Conservation (phyloP, 92 coral and sea anemone genomes). For the Phenganax stokvisi region DNA sequence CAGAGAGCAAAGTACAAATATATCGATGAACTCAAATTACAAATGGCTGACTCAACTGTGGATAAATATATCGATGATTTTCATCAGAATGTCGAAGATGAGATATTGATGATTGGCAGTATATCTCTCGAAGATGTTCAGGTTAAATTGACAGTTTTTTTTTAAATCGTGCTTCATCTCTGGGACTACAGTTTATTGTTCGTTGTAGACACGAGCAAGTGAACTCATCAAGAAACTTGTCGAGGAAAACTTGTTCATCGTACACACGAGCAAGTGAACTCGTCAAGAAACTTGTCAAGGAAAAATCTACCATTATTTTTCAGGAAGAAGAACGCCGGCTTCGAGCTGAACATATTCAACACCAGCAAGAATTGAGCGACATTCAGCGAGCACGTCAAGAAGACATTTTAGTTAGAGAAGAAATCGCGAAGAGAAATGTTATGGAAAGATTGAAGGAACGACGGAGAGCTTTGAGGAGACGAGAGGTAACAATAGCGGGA, state of each 20-base stretch:
- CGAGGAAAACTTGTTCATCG: not conserved
- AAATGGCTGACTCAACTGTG: slow-evolving; percentile 78
- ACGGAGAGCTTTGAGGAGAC: slow-evolving; percentile 62
- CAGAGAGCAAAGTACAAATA: slow-evolving; percentile 67
- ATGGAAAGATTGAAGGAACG: slow-evolving; percentile 72
- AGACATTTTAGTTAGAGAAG: slow-evolving; percentile 75
- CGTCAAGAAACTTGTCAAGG: too few species aligned
- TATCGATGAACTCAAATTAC: slow-evolving; percentile 77
- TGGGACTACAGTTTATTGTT: not conserved
- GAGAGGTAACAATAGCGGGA: slow-evolving; percentile 58
- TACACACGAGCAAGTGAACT: too few species aligned
- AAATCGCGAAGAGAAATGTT: slow-evolving; percentile 68
- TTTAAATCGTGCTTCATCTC: not conserved
- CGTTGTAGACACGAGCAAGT: not conserved
- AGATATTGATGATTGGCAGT: slow-evolving; percentile 90
- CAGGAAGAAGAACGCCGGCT: slow-evolving; percentile 93
- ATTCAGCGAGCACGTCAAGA: slow-evolving; percentile 67
- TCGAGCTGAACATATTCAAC: slow-evolving; percentile 86
- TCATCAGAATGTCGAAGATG: slow-evolving; percentile 89
- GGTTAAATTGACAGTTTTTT: slow-evolving; percentile 43
- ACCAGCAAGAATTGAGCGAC: slow-evolving; percentile 83
- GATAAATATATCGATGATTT: slow-evolving; percentile 75
- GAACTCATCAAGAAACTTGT: too few species aligned
- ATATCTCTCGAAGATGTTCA: slow-evolving; percentile 95
- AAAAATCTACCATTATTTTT: not conserved